Conservation (phyloP, 1,140 invertebrate genomes). For the Drosophila erecta region DNA sequence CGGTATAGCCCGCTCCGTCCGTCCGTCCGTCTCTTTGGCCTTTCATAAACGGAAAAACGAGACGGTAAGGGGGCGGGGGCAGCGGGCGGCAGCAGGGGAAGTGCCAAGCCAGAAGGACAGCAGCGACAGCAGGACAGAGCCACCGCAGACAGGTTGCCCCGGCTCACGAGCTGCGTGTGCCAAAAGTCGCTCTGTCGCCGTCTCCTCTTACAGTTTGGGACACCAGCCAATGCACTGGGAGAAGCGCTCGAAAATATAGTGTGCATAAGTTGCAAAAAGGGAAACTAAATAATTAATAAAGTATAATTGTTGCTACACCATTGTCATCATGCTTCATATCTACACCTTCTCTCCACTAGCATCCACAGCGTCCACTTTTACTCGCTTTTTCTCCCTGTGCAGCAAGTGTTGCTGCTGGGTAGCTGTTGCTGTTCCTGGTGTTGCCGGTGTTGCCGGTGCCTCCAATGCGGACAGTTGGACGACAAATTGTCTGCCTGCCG, state of each 20-base stretch:
- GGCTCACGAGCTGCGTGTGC: constrained; percentile 77
- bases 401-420: constrained; percentile 35
- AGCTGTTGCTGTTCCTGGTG: constrained; percentile 16
- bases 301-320: no score
- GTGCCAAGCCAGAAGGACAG: constrained; percentile 27
- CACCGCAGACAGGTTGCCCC: constrained; percentile 49
- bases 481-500: constrained; percentile 75
- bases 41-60: constrained; percentile 36
- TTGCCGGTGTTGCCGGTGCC: constrained; percentile 28
- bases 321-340: not conserved
- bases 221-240: constrained; percentile 56
- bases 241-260: not conserved
- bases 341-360: not conserved
- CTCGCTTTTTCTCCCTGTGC: constrained; percentile 8
- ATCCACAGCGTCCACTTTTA: not conserved
- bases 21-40: constrained; percentile 19
- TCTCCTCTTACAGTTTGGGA: constrained; percentile 70
- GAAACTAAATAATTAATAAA: not conserved
- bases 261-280: not conserved
- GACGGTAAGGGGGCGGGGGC: constrained; percentile 5
- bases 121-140: constrained; percentile 22
- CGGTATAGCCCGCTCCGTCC: constrained; percentile 10
- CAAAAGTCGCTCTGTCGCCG: constrained; percentile 67
- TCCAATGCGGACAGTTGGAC: constrained; percentile 67
- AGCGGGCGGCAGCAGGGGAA: constrained; percentile 2